Evolutionary conservation across 1,140 invertebrate species (phyloP), one percentile per base, ranked within the genome.

Genomic region (Hormaphis cornu): DNA sequence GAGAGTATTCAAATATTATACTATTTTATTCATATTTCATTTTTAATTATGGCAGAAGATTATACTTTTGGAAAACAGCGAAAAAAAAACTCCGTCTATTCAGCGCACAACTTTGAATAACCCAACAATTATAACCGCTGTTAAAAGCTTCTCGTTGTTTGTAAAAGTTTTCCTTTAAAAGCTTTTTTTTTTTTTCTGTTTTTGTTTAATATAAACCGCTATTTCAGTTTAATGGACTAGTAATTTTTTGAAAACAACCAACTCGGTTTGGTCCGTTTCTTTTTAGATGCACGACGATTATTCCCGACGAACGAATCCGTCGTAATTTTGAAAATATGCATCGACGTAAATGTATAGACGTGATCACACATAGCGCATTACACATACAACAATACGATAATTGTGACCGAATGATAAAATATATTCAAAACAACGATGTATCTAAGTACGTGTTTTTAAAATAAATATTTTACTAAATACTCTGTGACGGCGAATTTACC

Each of bases 71-170:
- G 4, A 54, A 18, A 30, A 33, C 18, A 22, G 7, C 18, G 12
- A 54, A 35, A n/a, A n/a, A n/a, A n/a, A 54, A 54, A 4, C n/a
- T 14, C 28, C 28, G 6, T 54, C 10, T 20, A 14, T 54, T 35
- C 18, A 18, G 10, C 9, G n/a, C n/a, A n/a, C n/a, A 35, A 22
- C 18, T 20, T 20, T 16, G 53, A 35, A 54, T 54, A 54, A 12
- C 28, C 26, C 18, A 33, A 33, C n/a, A 54, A 54, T 54, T 30
- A 54, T 54, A 33, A 33, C 28, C 18, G 14, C n/a, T 20, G n/a
- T 54, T 53, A 53, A 53, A 53, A 53, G 26, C 26, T 54, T 54
- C 28, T 33, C 28, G n/a, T 54, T 33, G 52, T 54, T 54, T 20
- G 33, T 54, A 54, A 54, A 54, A 54, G 28, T 33, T 33, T 54